Conservation (phyloP, 2,797 vertebrate genomes). For the Xerus rutilus region DNA sequence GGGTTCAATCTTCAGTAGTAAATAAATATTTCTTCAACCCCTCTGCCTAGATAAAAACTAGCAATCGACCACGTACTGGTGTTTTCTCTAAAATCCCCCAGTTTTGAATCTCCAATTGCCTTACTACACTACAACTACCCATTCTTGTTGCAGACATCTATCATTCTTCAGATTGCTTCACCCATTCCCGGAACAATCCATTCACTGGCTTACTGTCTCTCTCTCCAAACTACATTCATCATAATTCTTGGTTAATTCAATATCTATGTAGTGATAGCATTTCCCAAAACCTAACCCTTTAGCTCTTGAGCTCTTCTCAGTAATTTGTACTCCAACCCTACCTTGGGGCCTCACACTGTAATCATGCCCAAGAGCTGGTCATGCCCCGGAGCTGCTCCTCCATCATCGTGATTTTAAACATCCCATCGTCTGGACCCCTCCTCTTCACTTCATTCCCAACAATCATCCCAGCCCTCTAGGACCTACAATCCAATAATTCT, state of each 20-base stretch:
- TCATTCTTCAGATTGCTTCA: background rate
- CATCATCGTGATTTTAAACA: background rate
- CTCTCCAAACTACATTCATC: background rate
- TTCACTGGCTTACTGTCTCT: background rate
- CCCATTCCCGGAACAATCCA: background rate
- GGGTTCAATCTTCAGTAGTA: too few species aligned
- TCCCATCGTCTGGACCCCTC: background rate
- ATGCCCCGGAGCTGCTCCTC: background rate
- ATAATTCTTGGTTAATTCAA: slow-evolving; percentile 24
- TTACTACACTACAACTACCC: background rate
- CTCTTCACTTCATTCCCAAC: background rate
- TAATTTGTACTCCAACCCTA: background rate
- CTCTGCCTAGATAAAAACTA: slow-evolving; percentile 3
- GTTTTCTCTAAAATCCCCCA: background rate
- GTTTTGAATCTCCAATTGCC: background rate
- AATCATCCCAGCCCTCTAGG: background rate
- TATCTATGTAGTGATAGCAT: background rate
- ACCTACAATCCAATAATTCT: background rate
- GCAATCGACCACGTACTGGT: background rate
- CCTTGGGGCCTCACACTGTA: background rate
- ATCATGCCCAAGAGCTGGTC: background rate
- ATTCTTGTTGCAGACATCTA: background rate
- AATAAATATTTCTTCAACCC: background rate
- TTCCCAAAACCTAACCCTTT: background rate
- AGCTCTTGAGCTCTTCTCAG: background rate